A percentile compares a stretch with the other conserved stretches of the same genome.
Conservation (phyloP, 2,797 vertebrate genomes). For the Brachymystax lenok region DNA sequence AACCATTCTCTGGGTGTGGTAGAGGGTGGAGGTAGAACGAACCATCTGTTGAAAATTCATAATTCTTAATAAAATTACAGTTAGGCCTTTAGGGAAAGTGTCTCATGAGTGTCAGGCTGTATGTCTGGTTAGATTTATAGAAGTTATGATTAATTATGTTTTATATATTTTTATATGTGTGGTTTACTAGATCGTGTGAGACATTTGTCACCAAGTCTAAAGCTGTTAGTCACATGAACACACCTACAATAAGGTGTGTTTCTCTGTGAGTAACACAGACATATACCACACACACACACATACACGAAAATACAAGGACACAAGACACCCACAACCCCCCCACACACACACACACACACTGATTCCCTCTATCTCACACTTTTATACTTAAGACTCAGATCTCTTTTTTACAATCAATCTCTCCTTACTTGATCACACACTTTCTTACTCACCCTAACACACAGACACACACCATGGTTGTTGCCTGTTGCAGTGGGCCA, state of each 20-base stretch:
- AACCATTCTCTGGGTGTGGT: slow-evolving; percentile 49
- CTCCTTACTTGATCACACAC: slow-evolving; percentile 16
- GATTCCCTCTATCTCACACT: slow-evolving; percentile 4
- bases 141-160: not conserved
- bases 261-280: slow-evolving; percentile 25
- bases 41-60: not conserved
- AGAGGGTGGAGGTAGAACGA: slow-evolving; percentile 7
- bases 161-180: not conserved
- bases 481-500: slow-evolving; percentile 45
- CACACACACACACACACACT: slow-evolving; percentile 6
- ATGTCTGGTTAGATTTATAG: not conserved
- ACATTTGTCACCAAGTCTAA: slow-evolving; percentile 12
- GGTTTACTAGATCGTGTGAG: slow-evolving; percentile 15
- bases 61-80: slow-evolving; percentile 32
- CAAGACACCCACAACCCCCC: not conserved
- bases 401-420: slow-evolving; percentile 34
- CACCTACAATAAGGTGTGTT: slow-evolving; percentile 38
- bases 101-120: not conserved
- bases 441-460: slow-evolving; percentile 12
- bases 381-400: slow-evolving; percentile 7
- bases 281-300: slow-evolving; percentile 17
- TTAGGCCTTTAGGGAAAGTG: slow-evolving; percentile 32
- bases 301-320: not conserved
- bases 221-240: slow-evolving; percentile 48
- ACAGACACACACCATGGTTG: slow-evolving; percentile 15